Evolutionary conservation across 2,888 invertebrate genomes (phyloP), one percentile per base, ranked within the genome.

Genomic region (Pseudoips prasinana): DNA sequence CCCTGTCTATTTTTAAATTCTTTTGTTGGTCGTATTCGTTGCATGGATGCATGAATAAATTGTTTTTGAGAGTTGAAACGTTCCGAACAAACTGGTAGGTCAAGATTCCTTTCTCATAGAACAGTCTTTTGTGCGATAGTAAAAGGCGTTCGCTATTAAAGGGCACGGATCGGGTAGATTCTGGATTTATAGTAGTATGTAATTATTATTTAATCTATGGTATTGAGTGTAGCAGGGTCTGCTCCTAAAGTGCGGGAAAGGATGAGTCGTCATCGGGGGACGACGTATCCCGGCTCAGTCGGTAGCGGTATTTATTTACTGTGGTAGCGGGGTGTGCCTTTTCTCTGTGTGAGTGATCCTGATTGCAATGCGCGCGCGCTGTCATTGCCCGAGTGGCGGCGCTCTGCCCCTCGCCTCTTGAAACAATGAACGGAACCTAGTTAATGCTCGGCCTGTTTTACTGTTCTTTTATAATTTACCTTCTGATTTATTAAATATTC

Each of bases 81-180:
- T 73, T 78, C 75, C 65, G 73, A 74, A 77, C 69, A 79, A 87
- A 88, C 88, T 88, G 87, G 87, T 87, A 87, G 85, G 82, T 87
- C 87, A 84, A 84, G 87, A 85, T 85, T 79, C 85, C 77, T 84
- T 88, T 87, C 88, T 88, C 86, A 87, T 87, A 87, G 86, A 87
- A 73, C 67, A 79, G 49, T 69, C 74, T 59, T 84, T 86, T 85
- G 83, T 86, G 68, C 68, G 58, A 76, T 86, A 84, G 85, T 82
- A 77, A 84, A 84, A 82, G 76, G 75, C 82, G 78, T 80, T 70
- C 62, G 69, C 79, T 83, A 83, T 82, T 74, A 78, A 82, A 82
- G 83, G 87, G 87, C 75, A 70, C 69, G 67, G 73, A 66, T 74
- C 75, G 73, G 71, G 73, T 77, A 67, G 64, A 73, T 64, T 71